Percentiles rank a stretch among this genome's conserved stretches.
These are phyloP conservation scores for Iphiclides podalirius DNA, from an alignment of 2,888 invertebrate genomes.

Conservation along the genomic window DNA sequence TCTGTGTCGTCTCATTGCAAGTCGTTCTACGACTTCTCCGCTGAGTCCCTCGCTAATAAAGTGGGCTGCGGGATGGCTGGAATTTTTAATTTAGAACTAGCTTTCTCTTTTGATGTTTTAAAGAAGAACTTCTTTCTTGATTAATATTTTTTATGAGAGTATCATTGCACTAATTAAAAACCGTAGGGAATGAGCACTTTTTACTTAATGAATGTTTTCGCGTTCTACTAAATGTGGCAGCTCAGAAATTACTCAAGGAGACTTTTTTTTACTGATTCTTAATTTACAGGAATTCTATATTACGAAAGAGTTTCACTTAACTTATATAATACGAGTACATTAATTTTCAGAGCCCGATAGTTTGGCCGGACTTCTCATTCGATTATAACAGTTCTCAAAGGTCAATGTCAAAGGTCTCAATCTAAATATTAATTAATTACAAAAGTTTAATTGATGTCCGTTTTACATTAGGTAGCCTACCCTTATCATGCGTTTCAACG, in stretches of 20 bases:
- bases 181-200: background rate
- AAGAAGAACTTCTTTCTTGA: background rate
- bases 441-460: no score
- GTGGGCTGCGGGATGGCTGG: background rate
- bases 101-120: background rate
- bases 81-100: conserved; percentile 10
- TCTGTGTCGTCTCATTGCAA: background rate
- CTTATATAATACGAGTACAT: no score
- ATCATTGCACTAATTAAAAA: background rate
- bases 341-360: no score
- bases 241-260: no score
- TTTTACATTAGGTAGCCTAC: no score
- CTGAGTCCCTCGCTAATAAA: background rate
- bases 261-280: conserved; percentile 1
- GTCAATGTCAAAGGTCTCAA: no score
- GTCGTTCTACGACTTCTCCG: background rate
- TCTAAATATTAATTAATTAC: no score
- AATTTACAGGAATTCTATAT: background rate
- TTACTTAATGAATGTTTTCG: background rate
- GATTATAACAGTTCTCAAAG: no score
- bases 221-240: no score
- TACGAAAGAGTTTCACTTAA: no score
- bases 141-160: background rate
- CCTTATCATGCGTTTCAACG: no score
- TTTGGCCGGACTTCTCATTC: no score